Evolutionary conservation across 1,140 invertebrate genomes (phyloP), one percentile per base, ranked within the genome.

Genomic region (Bombus impatiens): DNA sequence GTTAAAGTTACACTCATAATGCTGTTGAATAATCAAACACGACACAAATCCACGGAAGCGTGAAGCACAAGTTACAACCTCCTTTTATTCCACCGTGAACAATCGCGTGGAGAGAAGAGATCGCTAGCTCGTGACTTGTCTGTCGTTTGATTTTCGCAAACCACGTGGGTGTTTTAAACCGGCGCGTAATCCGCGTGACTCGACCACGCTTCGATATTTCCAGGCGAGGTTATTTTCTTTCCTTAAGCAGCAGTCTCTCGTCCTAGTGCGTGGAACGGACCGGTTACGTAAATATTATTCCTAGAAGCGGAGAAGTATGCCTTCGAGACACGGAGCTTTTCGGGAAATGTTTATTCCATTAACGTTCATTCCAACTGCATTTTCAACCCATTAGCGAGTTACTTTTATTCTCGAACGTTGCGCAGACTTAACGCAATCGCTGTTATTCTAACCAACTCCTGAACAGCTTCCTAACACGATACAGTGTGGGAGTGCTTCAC

Each of bases 231-330:
- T 88, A 89, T 89, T 86, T 89, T 88, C 53, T 59, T 88, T 65
- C 82, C 87, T 88, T 89, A 88, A 89, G 88, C 84, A 84, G 86
- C 86, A 40, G 82, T 44, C 77, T 74, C 78, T 35, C 12, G 37
- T 65, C 18, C 74, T 68, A 15, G 57, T 28, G 70, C 47, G 42
- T 77, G 67, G 71, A 77, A 47, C 77, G 76, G 72, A 81, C 67
- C 87, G 59, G 87, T 89, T 89, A 84, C 88, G 40, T 89, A 89
- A 89, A 89, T 89, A 89, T 89, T 89, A 88, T 89, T 89, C 78
- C 67, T 86, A 68, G 88, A 89, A 81, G 72, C 75, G 40, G 59
- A 88, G 72, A 71, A 75, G 65, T 32, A 25, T 72, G 62, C 42
- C 47, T 44, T 15, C 6, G 18, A 59, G 57, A 84, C 35, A 53